Conservation (phyloP, 2,113 vertebrate genomes). For the Hippocampus zosterae region DNA sequence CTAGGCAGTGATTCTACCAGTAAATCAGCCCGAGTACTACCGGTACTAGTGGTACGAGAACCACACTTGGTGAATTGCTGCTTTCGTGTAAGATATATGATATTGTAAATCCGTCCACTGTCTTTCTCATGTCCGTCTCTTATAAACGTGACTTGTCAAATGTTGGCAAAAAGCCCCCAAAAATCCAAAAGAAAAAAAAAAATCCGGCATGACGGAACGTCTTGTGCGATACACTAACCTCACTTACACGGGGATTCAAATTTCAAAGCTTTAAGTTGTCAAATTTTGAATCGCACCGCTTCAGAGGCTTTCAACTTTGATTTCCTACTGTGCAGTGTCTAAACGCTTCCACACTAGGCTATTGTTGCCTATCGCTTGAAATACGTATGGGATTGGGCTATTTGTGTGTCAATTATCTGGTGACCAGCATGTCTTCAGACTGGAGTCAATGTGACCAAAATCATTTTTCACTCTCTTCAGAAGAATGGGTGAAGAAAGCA, state of each 20-base stretch:
- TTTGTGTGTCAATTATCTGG: slow-evolving; percentile 48
- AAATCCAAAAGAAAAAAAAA: background rate
- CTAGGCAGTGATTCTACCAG: too few relatives aligned
- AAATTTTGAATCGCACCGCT: background rate
- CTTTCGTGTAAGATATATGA: too few relatives aligned
- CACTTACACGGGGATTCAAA: background rate
- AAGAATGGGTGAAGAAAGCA: slow-evolving; percentile 54
- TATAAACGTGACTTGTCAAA: too few relatives aligned
- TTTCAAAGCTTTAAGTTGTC: background rate
- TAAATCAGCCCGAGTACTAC: too few relatives aligned
- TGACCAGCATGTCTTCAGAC: slow-evolving; percentile 30
- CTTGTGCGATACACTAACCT: background rate
- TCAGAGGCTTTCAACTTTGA: background rate
- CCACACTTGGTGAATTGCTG: too few relatives aligned
- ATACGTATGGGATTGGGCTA: slow-evolving; percentile 24
- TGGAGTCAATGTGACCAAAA: slow-evolving; percentile 55
- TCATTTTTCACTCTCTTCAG: slow-evolving; percentile 47
- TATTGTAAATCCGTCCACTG: too few relatives aligned
- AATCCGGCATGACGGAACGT: background rate
- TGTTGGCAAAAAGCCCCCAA: background rate
- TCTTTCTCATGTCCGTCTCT: too few relatives aligned
- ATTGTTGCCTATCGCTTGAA: slow-evolving; percentile 27
- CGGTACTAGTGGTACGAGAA: too few relatives aligned
- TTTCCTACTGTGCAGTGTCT: background rate
- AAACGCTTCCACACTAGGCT: slow-evolving; percentile 17